Evolutionary conservation across 2,113 vertebrate genomes (phyloP).

Genomic region (Petrocephalus zakoni): DNA sequence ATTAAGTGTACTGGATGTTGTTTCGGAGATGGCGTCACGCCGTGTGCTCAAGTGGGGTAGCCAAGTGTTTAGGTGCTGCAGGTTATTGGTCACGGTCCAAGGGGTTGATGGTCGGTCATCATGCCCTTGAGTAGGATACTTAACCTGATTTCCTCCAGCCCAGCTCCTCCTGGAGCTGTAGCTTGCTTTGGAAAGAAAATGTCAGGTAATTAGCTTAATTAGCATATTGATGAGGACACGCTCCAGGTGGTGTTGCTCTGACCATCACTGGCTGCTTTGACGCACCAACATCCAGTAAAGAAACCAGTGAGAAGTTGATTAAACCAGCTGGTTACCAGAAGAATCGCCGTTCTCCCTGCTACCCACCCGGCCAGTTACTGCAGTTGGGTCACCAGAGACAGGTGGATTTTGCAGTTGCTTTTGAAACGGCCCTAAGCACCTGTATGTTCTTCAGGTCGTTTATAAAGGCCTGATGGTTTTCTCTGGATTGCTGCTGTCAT

Average conservation of each 20-base stretch:
- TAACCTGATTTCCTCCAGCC: not conserved
- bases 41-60: not conserved
- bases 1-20: not conserved
- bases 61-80: not conserved
- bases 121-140: not conserved
- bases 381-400: not conserved
- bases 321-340: not conserved
- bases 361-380: not conserved
- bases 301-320: not conserved
- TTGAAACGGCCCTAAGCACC: not conserved
- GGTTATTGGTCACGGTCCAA: not conserved
- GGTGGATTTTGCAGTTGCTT: not conserved
- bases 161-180: not conserved
- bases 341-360: not conserved
- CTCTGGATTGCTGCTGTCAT: not conserved
- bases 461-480: not conserved
- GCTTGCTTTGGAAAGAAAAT: not conserved
- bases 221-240: not conserved
- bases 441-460: not conserved
- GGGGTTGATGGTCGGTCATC: not conserved
- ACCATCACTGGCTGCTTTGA: not conserved
- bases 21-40: not conserved
- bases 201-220: not conserved
- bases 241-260: not conserved
- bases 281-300: not conserved